phyloP scores from a whole-genome alignment of 2,888 invertebrate species.

The Neocrepidodera transversa region DNA sequence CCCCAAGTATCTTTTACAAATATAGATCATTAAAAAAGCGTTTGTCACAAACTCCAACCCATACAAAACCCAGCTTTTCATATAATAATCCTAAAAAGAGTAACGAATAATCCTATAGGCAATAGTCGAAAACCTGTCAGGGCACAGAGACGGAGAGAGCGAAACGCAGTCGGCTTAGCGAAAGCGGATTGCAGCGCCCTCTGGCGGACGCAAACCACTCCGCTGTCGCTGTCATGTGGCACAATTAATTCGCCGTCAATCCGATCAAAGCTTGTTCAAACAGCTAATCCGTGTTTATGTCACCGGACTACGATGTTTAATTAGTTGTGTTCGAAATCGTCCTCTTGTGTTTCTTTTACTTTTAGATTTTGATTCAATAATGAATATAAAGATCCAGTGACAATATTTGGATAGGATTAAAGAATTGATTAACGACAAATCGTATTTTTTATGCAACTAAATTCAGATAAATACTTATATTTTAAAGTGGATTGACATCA shows the following conservation, averaged over 20 bases:
- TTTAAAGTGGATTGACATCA: too few relatives aligned
- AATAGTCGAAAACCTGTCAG: constrained; percentile 38
- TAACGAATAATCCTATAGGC: constrained; percentile 48
- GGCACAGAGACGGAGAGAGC: constrained; percentile 1
- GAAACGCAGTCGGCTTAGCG: constrained; percentile 52
- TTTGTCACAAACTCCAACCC: neutral
- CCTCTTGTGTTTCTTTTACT: constrained; percentile 5
- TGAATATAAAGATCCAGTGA: too few relatives aligned
- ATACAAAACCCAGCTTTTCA: constrained; percentile 9
- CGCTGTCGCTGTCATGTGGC: constrained; percentile 53
- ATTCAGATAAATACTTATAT: too few relatives aligned
- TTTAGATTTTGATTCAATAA: too few relatives aligned
- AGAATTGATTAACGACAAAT: neutral
- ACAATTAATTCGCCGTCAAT: constrained; percentile 60
- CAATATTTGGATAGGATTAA: too few relatives aligned
- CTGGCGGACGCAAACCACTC: constrained; percentile 45
- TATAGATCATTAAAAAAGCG: constrained; percentile 1
- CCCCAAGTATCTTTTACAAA: too few relatives aligned
- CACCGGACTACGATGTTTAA: constrained; percentile 50
- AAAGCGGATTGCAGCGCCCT: constrained; percentile 56
- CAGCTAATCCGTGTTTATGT: constrained; percentile 58
- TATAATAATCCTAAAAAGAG: constrained; percentile 19
- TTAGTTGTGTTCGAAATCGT: constrained; percentile 41
- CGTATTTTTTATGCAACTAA: too few relatives aligned
- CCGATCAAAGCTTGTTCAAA: constrained; percentile 58